Conservation (phyloP, 1,140 invertebrate genomes). For the Thrips palmi region DNA sequence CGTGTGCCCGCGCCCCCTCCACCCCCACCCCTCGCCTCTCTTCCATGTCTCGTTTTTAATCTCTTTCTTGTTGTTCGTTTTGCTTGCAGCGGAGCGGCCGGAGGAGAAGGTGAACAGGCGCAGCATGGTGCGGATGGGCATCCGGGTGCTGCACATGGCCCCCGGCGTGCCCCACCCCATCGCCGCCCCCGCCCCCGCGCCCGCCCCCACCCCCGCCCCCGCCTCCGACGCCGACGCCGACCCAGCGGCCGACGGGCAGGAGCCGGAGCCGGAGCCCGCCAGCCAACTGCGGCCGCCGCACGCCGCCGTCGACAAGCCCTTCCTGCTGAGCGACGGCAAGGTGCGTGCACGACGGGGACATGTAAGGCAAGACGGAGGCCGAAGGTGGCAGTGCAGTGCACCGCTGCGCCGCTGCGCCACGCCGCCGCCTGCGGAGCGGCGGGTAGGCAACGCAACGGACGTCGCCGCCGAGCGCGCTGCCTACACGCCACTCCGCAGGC, state of each 20-base stretch:
- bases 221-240: conserved; percentile 1
- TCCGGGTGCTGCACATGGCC: conserved; percentile 45
- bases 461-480: too few relatives aligned
- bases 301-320: conserved; percentile 34
- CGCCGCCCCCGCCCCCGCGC: conserved; percentile 24
- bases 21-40: too few relatives aligned
- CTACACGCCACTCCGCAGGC: too few relatives aligned
- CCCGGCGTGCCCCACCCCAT: conserved; percentile 19
- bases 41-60: too few relatives aligned
- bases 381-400: background rate
- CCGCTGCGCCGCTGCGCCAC: too few relatives aligned
- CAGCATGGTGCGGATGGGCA: conserved; percentile 63
- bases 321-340: conserved; percentile 40
- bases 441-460: too few relatives aligned
- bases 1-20: too few relatives aligned
- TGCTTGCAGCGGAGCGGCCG: conserved; percentile 40
- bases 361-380: background rate
- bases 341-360: too few relatives aligned
- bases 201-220: conserved; percentile 17
- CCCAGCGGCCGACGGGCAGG: conserved; percentile 5
- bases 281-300: conserved; percentile 20
- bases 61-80: conserved; percentile 3
- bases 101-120: conserved; percentile 58
- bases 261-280: background rate
- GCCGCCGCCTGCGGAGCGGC: too few relatives aligned